Base-by-base conservation (phyloP, 1,140 invertebrate species). In the Spodoptera litura region DNA sequence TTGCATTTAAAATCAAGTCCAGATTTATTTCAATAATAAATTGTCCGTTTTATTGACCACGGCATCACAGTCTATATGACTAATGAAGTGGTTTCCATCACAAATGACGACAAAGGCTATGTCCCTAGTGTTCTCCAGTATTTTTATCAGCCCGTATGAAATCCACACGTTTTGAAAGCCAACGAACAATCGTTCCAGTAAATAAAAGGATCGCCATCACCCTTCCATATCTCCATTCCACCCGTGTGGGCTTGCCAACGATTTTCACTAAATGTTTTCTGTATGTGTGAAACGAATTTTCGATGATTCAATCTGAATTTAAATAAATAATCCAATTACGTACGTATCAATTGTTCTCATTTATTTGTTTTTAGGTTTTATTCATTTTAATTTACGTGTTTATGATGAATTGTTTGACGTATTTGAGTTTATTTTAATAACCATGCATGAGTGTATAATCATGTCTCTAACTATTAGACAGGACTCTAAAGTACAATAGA, bases 101-200 rank as follows among this genome's bases (percentile, higher is more conserved):
- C 31, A 44, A 10, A n/a, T 31, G 55, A 49, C 70, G 55, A 27
- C 52, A 59, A 73, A 49, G 35, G 38, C 38, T 20, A 61, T 15
- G 44, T 58, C 13, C 3, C 15, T 15, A 59, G 51, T 61, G 56
- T 70, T 68, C 15, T 20, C 61, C 62, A 78, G 71, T 78, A 79
- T 71, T 84, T 81, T 83, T 83, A 81, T 81, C 71, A 79, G 70
- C 79, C 75, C 81, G 73, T 84, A 87, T 89, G 81, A 85, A 85
- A 84, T 82, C 72, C 85, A 75, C 51, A 81, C 78, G 80, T 81
- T 79, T 80, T 83, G 78, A 88, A 89, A 87, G 80, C 77, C 66
- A 59, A 74, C 61, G 83, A 88, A 90, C 86, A 90, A 90, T 88
- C 83, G 86, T 81, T 83, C 81, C 55, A 77, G 82, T 83, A 82